A percentile compares a stretch with the other conserved stretches of the same genome.
Evolutionary conservation across 2,797 vertebrate species (phyloP).

Genomic region (Geotrypetes seraphini): DNA sequence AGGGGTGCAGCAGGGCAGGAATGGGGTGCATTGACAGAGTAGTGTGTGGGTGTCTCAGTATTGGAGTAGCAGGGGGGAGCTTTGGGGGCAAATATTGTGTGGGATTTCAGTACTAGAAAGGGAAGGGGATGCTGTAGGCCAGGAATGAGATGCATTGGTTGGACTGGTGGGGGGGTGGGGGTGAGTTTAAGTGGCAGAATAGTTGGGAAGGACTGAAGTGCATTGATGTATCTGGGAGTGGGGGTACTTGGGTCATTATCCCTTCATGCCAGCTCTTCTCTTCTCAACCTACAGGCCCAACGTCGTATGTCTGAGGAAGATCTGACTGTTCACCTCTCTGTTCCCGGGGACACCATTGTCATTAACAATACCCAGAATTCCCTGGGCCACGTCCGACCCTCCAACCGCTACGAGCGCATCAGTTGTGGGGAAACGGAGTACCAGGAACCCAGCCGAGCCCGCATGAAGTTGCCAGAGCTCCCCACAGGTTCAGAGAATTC

Average conservation of each 20-base stretch:
- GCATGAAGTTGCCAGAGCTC: constrained; percentile 44
- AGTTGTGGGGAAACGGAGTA: constrained; percentile 71
- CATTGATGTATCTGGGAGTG: too few relatives aligned
- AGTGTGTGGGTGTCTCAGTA: too few relatives aligned
- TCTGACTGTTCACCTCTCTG: constrained; percentile 80
- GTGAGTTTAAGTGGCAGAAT: too few relatives aligned
- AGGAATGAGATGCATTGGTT: too few relatives aligned
- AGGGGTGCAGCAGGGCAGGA: too few relatives aligned
- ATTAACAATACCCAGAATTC: constrained; percentile 83
- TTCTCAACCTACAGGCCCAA: constrained; percentile 55
- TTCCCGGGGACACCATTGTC: constrained; percentile 80
- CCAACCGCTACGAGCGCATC: constrained; percentile 76
- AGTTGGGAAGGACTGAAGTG: too few relatives aligned
- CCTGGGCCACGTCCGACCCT: constrained; percentile 38
- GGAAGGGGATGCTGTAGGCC: too few relatives aligned
- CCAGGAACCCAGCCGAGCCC: constrained; percentile 73
- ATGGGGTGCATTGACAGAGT: too few relatives aligned
- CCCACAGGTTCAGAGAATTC: constrained; percentile 45
- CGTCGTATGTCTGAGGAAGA: constrained; percentile 72
- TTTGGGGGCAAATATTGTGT: background rate
- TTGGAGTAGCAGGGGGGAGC: too few relatives aligned
- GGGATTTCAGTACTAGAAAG: too few relatives aligned
- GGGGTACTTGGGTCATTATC: background rate
- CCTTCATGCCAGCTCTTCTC: background rate
- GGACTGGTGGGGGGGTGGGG: too few relatives aligned